phyloP scores from a whole-genome alignment of 2,113 vertebrate genomes.

The Tetrax tetrax region DNA sequence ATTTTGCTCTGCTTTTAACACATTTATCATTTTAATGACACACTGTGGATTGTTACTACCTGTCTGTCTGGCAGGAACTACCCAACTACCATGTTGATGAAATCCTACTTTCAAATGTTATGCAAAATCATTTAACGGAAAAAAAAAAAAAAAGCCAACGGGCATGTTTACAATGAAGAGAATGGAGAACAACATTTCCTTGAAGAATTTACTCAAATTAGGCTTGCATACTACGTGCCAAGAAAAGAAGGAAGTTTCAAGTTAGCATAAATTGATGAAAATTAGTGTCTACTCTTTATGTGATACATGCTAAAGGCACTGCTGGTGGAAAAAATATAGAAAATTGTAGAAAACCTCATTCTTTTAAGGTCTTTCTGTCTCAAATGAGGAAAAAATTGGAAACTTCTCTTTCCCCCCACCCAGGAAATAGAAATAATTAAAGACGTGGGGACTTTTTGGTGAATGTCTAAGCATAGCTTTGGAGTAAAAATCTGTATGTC shows the following conservation, averaged over 20 bases:
- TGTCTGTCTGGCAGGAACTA: not conserved
- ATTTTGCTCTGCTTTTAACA: not conserved
- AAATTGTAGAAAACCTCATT: not conserved
- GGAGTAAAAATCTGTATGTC: not conserved
- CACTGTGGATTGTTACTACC: not conserved
- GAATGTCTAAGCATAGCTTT: not conserved
- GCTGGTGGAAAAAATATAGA: not conserved
- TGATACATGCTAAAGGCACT: not conserved
- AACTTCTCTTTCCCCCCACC: not conserved
- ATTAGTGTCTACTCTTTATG: not conserved
- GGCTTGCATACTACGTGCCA: not conserved
- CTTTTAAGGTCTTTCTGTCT: not conserved
- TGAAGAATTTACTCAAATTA: not conserved
- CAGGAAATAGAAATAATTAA: not conserved
- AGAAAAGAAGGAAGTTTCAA: not conserved
- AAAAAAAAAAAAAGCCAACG: not conserved
- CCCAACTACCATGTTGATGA: not conserved
- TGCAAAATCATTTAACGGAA: not conserved
- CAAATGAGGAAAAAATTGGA: not conserved
- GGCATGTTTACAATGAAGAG: not conserved
- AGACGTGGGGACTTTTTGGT: not conserved
- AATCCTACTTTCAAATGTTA: not conserved
- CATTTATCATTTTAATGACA: not conserved
- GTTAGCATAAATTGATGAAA: not conserved
- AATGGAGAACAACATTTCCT: not conserved